Evolutionary conservation across 2,797 vertebrate species (phyloP).

Genomic region (Diglossa cyanea): DNA sequence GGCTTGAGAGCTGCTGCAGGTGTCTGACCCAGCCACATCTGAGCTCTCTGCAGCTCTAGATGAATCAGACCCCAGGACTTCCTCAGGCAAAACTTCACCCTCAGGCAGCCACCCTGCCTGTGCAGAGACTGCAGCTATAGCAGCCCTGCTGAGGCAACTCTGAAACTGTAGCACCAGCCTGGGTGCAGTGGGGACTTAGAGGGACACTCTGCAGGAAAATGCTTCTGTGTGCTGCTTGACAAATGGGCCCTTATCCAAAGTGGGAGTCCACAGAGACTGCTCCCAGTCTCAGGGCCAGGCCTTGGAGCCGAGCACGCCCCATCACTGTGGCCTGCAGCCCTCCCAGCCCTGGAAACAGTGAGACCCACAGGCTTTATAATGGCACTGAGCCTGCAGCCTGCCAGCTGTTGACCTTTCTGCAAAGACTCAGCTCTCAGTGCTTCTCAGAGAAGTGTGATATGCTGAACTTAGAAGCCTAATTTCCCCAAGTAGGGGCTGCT

Average conservation of each 20-base stretch:
- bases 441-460: not conserved
- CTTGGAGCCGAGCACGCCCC: not conserved
- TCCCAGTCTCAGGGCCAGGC: not conserved
- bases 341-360: not conserved
- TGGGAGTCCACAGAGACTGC: not conserved
- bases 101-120: not conserved
- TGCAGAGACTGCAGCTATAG: accelerated
- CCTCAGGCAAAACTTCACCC: not conserved
- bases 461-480: not conserved
- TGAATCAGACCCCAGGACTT: not conserved
- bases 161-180: not conserved
- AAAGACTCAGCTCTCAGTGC: not conserved
- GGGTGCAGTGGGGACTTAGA: accelerated
- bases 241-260: not conserved
- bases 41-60: accelerated
- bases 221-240: not conserved
- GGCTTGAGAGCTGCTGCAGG: not conserved
- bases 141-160: not conserved
- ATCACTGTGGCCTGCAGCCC: accelerated
- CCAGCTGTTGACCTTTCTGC: not conserved
- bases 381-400: not conserved
- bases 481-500: not conserved
- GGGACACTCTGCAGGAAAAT: not conserved
- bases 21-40: not conserved
- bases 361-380: not conserved